Evolutionary conservation across 2,797 vertebrate species (phyloP), one percentile per base, ranked within the genome.

Genomic region (Babyrousa celebensis): DNA sequence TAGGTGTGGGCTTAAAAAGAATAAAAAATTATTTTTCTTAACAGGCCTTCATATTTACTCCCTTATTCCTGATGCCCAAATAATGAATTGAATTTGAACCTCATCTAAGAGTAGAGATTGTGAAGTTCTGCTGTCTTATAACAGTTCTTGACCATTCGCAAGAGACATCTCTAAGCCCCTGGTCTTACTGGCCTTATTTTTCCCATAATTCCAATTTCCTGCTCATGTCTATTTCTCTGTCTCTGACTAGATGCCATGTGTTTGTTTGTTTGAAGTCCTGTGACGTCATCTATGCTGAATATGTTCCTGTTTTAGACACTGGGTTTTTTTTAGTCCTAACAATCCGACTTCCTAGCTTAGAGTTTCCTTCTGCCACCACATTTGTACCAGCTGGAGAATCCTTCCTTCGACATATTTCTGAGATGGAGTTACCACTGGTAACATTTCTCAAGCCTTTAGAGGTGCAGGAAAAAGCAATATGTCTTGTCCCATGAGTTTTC

Each of bases 11-110:
- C 43, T 10, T 48, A 48, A 48, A 48, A 48, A 48, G 43, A 48
- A 48, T 7, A 48, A 48, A 48, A 48, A 48, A 48, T 48, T 48
- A 48, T 48, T 48, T 48, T 48, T 48, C 60, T 94, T 93, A 40
- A 68, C 82, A 88, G 80, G 62, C 12, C 85, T 88, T 93, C 78
- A 91, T 32, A 52, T 92, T 65, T 84, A 62, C 43, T 87, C n/a
- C 27, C 72, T 56, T 54, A 71, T 63, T 48, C 56, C 43, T 85
- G 60, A 23, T 75, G 27, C 32, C 36, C 40, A 71, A 63, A 85
- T 43, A 10, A 43, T 54, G 40, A 60, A 75, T 67, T 12, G 10
- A 94, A n/a, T 60, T 25, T 32, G 25, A 84, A 8, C 60, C 18
- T 14, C 54, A 68, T 48, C 12, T 74, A 16, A 75, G 54, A 63